Evolutionary conservation across 2,888 invertebrate genomes (phyloP).

Genomic region (Pilophorus perplexus): DNA sequence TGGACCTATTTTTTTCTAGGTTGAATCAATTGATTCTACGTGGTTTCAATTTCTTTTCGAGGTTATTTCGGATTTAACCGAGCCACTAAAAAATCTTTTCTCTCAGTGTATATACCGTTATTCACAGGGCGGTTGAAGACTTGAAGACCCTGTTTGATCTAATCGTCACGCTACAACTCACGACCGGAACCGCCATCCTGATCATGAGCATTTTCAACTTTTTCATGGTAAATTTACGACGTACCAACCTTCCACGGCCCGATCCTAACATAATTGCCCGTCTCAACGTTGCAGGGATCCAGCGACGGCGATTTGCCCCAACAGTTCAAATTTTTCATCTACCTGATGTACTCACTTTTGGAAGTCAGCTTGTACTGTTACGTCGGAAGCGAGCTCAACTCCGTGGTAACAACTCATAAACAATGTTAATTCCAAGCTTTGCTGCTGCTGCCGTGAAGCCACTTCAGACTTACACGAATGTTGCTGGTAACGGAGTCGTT

Average conservation of each 20-base stretch:
- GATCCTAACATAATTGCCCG: too few species aligned
- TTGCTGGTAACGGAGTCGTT: too few species aligned
- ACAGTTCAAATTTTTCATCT: constrained; percentile 19
- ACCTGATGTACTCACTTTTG: constrained; percentile 7
- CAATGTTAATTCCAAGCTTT: too few species aligned
- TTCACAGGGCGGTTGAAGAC: constrained; percentile 18
- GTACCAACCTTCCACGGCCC: background rate
- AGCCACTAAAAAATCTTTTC: too few species aligned
- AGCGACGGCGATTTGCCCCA: background rate
- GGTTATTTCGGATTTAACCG: too few species aligned
- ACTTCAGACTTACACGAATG: too few species aligned
- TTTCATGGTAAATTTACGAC: constrained; percentile 5
- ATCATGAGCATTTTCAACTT: constrained; percentile 29
- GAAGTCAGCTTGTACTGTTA: constrained; percentile 22
- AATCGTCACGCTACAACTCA: constrained; percentile 4
- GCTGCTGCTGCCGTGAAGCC: too few species aligned
- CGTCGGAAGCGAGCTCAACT: background rate
- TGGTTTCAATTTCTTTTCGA: too few species aligned
- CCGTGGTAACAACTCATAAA: background rate
- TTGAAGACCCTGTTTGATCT: background rate
- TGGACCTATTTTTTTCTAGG: too few species aligned
- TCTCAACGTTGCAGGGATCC: constrained; percentile 18
- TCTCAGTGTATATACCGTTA: background rate
- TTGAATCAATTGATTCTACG: too few species aligned
- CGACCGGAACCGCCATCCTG: constrained; percentile 14